Percentiles rank a stretch among this genome's conserved stretches.
Conservation (phyloP, 2,797 vertebrate species). For the Myoxocephalus aenaeus region DNA sequence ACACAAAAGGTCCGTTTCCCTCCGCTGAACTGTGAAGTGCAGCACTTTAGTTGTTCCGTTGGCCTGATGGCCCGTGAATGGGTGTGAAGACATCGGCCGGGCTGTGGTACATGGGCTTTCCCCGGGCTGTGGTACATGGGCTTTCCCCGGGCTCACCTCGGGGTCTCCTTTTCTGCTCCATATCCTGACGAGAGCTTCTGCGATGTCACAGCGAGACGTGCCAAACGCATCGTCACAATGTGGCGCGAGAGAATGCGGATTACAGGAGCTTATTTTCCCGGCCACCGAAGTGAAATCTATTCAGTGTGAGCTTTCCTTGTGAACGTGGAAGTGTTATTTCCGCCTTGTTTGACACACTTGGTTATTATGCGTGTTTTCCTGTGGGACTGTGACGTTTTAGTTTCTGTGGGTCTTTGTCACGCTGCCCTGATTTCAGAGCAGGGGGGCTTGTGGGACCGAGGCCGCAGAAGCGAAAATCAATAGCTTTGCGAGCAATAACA, state of each 20-base stretch:
- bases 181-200: constrained; percentile 56
- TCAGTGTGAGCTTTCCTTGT: constrained; percentile 11
- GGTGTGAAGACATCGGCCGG: constrained; percentile 59
- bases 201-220: constrained; percentile 43
- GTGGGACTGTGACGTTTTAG: constrained; percentile 35
- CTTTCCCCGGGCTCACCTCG: constrained; percentile 69
- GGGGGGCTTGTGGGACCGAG: constrained; percentile 46
- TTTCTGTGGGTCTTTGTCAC: constrained; percentile 54
- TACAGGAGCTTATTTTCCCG: constrained; percentile 31
- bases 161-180: constrained; percentile 60
- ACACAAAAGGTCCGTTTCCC: constrained; percentile 60
- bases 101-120: no score
- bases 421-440: constrained; percentile 62
- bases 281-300: constrained; percentile 18
- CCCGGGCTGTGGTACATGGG: constrained; percentile 68
- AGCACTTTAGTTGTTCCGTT: constrained; percentile 72
- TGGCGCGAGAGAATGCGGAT: constrained; percentile 24
- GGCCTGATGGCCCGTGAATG: constrained; percentile 63
- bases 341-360: constrained; percentile 40
- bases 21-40: constrained; percentile 79
- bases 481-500: constrained; percentile 61
- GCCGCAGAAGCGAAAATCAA: constrained; percentile 67
- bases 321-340: constrained; percentile 23
- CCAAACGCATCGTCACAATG: constrained; percentile 49
- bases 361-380: constrained; percentile 44